Evolutionary conservation across 2,888 invertebrate species (phyloP).

Genomic region (Phlogophora meticulosa): DNA sequence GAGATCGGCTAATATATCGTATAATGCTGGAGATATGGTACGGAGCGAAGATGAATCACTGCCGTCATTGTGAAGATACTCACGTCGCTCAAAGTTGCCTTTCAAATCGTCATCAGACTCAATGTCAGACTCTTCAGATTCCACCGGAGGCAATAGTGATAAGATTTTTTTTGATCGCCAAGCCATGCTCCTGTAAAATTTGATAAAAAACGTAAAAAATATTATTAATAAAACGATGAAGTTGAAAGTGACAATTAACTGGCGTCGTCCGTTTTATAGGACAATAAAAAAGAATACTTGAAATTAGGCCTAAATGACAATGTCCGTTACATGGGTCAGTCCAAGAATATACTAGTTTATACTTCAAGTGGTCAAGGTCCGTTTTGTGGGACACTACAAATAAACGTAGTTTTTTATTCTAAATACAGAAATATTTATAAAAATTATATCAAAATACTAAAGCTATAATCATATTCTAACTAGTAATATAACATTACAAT

Average conservation of each 20-base stretch:
- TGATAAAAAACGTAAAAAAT: constrained; percentile 11
- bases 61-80: constrained; percentile 17
- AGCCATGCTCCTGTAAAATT: constrained; percentile 15
- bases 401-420: no score
- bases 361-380: no score
- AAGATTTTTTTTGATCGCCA: constrained; percentile 15
- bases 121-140: constrained; percentile 28
- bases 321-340: constrained; percentile 29
- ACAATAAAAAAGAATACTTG: constrained; percentile 1
- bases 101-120: constrained; percentile 25
- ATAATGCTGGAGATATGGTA: constrained; percentile 15
- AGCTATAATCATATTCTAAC: no score
- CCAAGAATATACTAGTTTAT: no score
- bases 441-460: no score
- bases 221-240: constrained; percentile 1
- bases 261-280: constrained; percentile 15
- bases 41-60: constrained; percentile 24
- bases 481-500: no score
- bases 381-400: no score
- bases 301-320: constrained; percentile 15
- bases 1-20: constrained; percentile 21
- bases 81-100: constrained; percentile 4
- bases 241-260: constrained; percentile 11
- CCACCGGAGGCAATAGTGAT: constrained; percentile 2
- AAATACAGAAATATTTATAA: no score